Evolutionary conservation across 2,888 invertebrate species (phyloP).

Genomic region (Epirrita christyi): DNA sequence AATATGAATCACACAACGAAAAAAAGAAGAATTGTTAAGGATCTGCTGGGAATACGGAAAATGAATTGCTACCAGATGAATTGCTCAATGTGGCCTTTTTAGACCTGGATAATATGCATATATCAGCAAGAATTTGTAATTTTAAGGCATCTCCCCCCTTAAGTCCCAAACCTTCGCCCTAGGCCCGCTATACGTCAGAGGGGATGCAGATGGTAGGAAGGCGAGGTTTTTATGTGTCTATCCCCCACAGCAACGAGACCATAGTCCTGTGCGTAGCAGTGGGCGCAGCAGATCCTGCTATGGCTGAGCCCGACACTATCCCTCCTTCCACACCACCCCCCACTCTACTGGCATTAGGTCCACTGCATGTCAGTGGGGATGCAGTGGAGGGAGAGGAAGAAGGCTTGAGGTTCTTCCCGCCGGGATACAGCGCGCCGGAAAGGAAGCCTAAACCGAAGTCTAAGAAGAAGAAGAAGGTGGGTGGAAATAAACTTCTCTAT

Average conservation of each 20-base stretch:
- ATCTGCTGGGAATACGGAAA: too few relatives aligned
- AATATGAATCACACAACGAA: too few relatives aligned
- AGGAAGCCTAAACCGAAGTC: slow-evolving; percentile 70
- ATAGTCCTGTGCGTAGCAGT: slow-evolving; percentile 88
- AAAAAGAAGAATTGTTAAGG: too few relatives aligned
- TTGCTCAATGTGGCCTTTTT: too few relatives aligned
- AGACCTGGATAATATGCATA: too few relatives aligned
- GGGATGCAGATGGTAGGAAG: too few relatives aligned
- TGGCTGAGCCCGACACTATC: slow-evolving; percentile 86
- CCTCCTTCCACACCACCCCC: slow-evolving; percentile 87
- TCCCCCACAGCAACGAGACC: slow-evolving; percentile 85
- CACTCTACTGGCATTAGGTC: slow-evolving; percentile 86
- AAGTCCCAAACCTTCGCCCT: too few relatives aligned
- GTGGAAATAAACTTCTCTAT: neutral
- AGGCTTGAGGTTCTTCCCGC: slow-evolving; percentile 88
- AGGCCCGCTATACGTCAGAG: too few relatives aligned
- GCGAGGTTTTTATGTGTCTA: too few relatives aligned
- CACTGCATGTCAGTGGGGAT: slow-evolving; percentile 88
- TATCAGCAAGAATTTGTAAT: too few relatives aligned
- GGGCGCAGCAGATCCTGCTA: slow-evolving; percentile 86
- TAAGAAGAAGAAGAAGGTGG: slow-evolving; percentile 84
- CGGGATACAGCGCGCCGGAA: slow-evolving; percentile 84
- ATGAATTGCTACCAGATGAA: too few relatives aligned
- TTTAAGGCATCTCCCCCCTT: too few relatives aligned
- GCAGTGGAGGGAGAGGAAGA: slow-evolving; percentile 86